Evolutionary conservation across 2,113 vertebrate genomes (phyloP), one percentile per base, ranked within the genome.

Genomic region (Heterotilapia buettikoferi): DNA sequence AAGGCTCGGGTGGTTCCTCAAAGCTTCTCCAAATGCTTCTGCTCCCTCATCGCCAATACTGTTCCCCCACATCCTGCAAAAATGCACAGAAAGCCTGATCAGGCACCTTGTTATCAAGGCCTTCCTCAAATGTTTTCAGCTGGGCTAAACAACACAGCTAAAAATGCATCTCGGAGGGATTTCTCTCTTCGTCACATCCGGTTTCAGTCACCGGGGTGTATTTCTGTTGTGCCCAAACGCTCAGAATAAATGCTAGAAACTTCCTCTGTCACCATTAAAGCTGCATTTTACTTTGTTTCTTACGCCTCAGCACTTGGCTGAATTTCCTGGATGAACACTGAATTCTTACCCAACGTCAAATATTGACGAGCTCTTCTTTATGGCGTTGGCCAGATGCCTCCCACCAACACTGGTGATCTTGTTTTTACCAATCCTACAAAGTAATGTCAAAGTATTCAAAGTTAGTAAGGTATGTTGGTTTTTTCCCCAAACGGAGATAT

Each of bases 61-160:
- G 92, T 99, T 99, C 9, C 98, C 98, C 98, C 98, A 99, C 98
- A 99, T 99, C 61, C 98, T 99, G 94, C 86, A 94, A 47, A 47
- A 29, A 47, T 19, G 43, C 71, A 29, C 21, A 71, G n/a, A 71
- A 76, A 73, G 38, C 21, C 68, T 26, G 5, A 73, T 45, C 21
- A 6, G 68, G 68, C 21, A 12, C 14, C 26, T 43, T 5, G 5
- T 71, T 7, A 47, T 26, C 8, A 18, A 11, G 24, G 29, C 9
- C 43, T 76, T 47, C 43, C 43, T 76, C 24, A 47, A 76, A 19
- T 18, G 3, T 18, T 29, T 76, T 11, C 16, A 47, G 71, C 43
- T 71, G n/a, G 3, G 36, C 38, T 24, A 21, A 71, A 43, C 12
- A 21, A 71, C n/a, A 5, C n/a, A 43, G 71, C 40, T 76, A 50